Base-by-base conservation (phyloP, 1,140 invertebrate species). In the Drosophila sp. region DNA sequence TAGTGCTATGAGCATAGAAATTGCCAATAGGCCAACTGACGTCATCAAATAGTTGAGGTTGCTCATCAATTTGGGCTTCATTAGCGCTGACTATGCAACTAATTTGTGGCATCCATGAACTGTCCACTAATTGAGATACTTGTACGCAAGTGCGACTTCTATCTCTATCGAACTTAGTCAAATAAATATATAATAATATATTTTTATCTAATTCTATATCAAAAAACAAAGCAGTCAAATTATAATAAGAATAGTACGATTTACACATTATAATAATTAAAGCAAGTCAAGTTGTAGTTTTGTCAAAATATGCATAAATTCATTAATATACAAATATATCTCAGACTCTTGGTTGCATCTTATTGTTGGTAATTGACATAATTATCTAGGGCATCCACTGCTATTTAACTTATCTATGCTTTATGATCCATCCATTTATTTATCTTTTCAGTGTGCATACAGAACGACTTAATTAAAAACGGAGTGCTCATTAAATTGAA, bases 381-480 rank as follows among this genome's bases (percentile, higher is more conserved):
- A 58, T 66, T 72, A 58, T 65, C 27, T 41, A 11, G 1, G 32
- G 21, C 11, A 46, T 46, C 51, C 27, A 36, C 29, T 51, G 63
- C 25, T 32, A 13, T n/a, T 25, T 56, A 54, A 43, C 16, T 66
- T 62, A 53, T 40, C 9, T 46, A n/a, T 25, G 45, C 7, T 9
- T 34, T 14, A 13, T 45, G 32, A 58, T 29, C 46, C 29, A 9
- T 34, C 9, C 14, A 54, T 18, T 50, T 25, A 41, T 41, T 50
- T 40, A 46, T 63, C 48, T 48, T 32, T 40, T 7, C 41, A n/a
- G n/a, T n/a, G 9, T 66, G 45, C 62, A 66, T 41, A 51, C 29
- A 14, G 27, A 43, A 72, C 29, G 74, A 78, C 80, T 80, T 87
- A 87, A 84, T 84, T 84, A 87, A 87, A 81, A 84, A 54, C 53